Base-by-base conservation (phyloP, 2,113 vertebrate species). In the Eptatretus burgeri region DNA sequence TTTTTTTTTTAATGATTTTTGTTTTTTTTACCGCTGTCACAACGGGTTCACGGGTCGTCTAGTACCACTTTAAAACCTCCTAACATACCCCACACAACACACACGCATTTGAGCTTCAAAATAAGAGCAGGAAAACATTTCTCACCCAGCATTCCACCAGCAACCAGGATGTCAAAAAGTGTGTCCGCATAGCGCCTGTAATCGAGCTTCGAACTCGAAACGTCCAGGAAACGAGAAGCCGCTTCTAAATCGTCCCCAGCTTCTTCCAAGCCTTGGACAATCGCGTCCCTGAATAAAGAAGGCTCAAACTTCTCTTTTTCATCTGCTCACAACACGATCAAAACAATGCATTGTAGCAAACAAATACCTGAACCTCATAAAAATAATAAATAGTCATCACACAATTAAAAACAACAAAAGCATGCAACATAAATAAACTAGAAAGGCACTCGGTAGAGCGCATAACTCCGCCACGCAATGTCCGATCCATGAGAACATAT, bases 301-400 rank as follows among this genome's bases (percentile, higher is more conserved):
- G 85, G 84, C 79, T 89, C 85, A 74, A 89, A 89, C 81, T 88
- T 89, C 81, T 89, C 84, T 74, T 89, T 89, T 83, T 89, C 85
- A 89, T 89, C 85, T 89, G 73, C 63, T 70, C 65, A 64, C 68
- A 13, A 72, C 52, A 71, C 17, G 19, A 49, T 60, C n/a, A 60
- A 11, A 60, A n/a, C n/a, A n/a, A n/a, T 60, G n/a, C 9, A 20
- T 11, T 10, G 1, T 11, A 60, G 12, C 56, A 60, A 60, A n/a
- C 9, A 60, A 60, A 20, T 20, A 60, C 56, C 53, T 60, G 9
- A 16, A 60, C 16, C 53, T n/a, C 53, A 9, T 10, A 5, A 3
- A 41, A 41, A 41, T 41, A 41, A 41, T 41, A 7, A 41, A 41
- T 41, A 41, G 27, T 41, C 27, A 41, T 41, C 27, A 7, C 7